Base-by-base conservation (phyloP, 2,888 invertebrate genomes). In the Lepidochrysops patricia region DNA sequence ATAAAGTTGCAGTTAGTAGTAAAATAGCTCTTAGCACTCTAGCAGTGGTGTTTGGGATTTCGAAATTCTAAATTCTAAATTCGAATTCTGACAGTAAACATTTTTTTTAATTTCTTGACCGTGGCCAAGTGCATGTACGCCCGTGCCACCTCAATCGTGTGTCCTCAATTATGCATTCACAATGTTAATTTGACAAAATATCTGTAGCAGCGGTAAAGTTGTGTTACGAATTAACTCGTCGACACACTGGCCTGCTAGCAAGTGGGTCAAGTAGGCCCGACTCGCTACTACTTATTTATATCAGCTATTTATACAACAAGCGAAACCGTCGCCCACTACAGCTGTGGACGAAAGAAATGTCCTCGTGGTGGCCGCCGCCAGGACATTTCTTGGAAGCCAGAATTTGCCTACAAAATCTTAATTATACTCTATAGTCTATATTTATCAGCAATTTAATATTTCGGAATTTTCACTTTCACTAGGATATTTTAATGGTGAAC, bases 241-340 rank as follows among this genome's bases (percentile, higher is more conserved):
- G 50, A 13, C 50, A 25, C 50, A 26, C 25, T 50, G 50, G 26
- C 50, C 50, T 15, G 50, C 25, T 43, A 43, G 23, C 25, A 50
- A 26, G 9, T 50, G n/a, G 50, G 50, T 50, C 50, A 50, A 26
- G 50, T 26, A 26, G 25, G 43, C 23, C 19, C 43, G 43, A 43
- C 43, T 43, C 43, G 12, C 43, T 19, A 43, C 43, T 43, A 13
- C 26, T 26, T 50, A 50, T 26, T 50, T 50, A 50, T 50, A 50
- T 50, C 50, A 26, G 50, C 50, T 50, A 50, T 26, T 50, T 50
- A 50, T 50, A 50, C 50, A 50, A 50, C n/a, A 12, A 7, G 43
- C 19, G 9, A 12, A 9, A 43, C 23, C 43, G 19, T 19, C 19
- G 43, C 43, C 43, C 3, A 12, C 43, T 43, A 19, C n/a, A n/a